These are phyloP conservation scores for Ambastaia sidthimunki DNA, from an alignment of 2,797 vertebrate species.

Conservation along the genomic window DNA sequence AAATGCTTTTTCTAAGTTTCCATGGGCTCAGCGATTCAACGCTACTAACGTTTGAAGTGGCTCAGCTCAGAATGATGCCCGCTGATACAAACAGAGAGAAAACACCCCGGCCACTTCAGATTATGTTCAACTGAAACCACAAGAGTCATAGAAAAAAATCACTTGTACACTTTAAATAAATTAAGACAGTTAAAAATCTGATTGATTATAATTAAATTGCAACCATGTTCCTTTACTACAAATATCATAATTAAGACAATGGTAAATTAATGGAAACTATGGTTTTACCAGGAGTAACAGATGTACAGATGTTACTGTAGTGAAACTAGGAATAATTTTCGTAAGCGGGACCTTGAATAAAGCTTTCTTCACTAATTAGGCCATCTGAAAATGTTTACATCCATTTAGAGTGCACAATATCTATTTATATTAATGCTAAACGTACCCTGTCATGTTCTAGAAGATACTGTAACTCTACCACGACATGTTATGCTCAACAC, in stretches of 20 bases:
- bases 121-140: too few relatives aligned
- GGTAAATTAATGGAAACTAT: background rate
- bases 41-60: conserved; percentile 60
- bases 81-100: conserved; percentile 44
- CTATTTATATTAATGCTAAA: conserved; percentile 6
- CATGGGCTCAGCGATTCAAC: conserved; percentile 81
- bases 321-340: too few relatives aligned
- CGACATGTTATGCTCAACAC: conserved; percentile 18
- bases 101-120: background rate
- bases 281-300: background rate
- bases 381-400: background rate
- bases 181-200: background rate
- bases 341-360: background rate
- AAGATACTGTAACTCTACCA: conserved; percentile 39
- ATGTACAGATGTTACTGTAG: too few relatives aligned
- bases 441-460: conserved; percentile 57
- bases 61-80: conserved; percentile 43
- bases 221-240: background rate
- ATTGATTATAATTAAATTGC: background rate
- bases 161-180: background rate
- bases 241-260: background rate
- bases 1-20: conserved; percentile 86
- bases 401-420: conserved; percentile 21
- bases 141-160: too few relatives aligned
- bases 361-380: background rate